Conservation (phyloP, 2,888 invertebrate genomes). For the Hypolimnas misippus region DNA sequence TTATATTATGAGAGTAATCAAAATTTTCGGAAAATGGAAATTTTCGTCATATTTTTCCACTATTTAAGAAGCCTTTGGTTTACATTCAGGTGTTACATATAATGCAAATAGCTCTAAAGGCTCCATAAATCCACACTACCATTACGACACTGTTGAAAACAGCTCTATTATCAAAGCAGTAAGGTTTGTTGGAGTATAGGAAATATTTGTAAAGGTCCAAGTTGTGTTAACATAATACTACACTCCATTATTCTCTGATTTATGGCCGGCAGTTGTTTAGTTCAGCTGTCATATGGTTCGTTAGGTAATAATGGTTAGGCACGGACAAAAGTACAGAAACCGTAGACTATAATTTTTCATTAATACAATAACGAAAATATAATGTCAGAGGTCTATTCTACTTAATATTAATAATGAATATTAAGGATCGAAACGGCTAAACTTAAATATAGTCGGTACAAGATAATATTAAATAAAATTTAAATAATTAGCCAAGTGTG, state of each 20-base stretch:
- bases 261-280: constrained; percentile 47
- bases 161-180: constrained; percentile 41
- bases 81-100: constrained; percentile 54
- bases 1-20: not conserved
- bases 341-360: not conserved
- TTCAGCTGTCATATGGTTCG: constrained; percentile 41
- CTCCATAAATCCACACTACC: constrained; percentile 29
- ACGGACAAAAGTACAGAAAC: constrained; percentile 6
- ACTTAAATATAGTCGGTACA: too few species aligned
- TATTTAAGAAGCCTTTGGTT: constrained; percentile 43
- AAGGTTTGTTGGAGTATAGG: constrained; percentile 39
- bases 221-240: constrained; percentile 58
- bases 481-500: too few species aligned
- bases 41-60: not conserved
- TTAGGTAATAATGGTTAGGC: constrained; percentile 44
- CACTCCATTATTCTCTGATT: constrained; percentile 59
- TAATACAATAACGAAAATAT: not conserved
- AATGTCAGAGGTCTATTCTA: too few species aligned
- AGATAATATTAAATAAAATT: too few species aligned
- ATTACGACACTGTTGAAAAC: constrained; percentile 36
- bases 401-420: too few species aligned
- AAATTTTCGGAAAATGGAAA: not conserved
- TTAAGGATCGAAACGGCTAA: too few species aligned
- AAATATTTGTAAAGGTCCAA: constrained; percentile 48
- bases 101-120: constrained; percentile 46